Percentiles rank a stretch among this genome's conserved stretches.
phyloP scores from a whole-genome alignment of 2,113 vertebrate genomes.

The Pomatorhinus ruficollis region DNA sequence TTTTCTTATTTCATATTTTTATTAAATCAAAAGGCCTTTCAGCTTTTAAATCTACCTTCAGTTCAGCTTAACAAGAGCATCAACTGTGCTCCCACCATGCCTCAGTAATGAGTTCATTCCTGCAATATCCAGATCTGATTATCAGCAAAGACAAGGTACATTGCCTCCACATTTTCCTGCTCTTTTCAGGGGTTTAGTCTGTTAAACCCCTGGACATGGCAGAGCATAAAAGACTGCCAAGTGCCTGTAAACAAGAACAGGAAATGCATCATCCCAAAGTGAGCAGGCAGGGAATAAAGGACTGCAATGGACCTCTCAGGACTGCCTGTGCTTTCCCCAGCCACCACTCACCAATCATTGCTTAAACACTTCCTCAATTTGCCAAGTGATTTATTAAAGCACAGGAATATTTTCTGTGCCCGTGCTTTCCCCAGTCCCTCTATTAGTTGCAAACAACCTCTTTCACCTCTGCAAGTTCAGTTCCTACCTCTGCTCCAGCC shows the following conservation, averaged over 20 bases:
- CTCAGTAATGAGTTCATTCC: neutral
- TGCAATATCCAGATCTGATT: neutral
- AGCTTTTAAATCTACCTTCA: neutral
- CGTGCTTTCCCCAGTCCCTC: neutral
- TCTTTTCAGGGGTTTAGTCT: neutral
- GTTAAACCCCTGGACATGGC: neutral
- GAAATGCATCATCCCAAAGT: neutral
- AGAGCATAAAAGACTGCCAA: neutral
- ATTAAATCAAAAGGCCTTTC: neutral
- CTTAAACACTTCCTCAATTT: neutral
- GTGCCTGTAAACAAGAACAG: neutral
- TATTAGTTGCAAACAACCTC: neutral
- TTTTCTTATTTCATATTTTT: neutral
- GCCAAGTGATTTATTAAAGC: neutral
- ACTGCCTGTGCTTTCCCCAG: neutral
- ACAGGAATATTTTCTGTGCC: neutral
- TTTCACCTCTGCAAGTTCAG: neutral
- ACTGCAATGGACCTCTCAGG: neutral
- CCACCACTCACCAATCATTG: neutral
- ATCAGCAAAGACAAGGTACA: neutral
- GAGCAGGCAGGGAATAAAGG: neutral
- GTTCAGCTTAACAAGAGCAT: neutral
- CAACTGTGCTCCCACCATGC: neutral
- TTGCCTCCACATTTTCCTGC: neutral
- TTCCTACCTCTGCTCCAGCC: neutral